These are phyloP conservation scores for Orthosia gracilis DNA, from an alignment of 2,888 invertebrate genomes.

Conservation along the genomic window DNA sequence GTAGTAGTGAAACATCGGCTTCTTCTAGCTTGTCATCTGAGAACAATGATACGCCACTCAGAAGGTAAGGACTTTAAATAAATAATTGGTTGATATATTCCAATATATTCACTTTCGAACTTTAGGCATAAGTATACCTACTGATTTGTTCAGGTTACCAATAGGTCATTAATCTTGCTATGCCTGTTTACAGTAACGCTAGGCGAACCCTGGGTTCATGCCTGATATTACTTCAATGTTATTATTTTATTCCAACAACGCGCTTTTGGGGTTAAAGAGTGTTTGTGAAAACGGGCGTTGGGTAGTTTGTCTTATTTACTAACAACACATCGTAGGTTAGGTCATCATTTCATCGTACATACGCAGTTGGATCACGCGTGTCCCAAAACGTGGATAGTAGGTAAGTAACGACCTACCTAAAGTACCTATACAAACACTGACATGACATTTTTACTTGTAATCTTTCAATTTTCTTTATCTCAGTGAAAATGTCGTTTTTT, in stretches of 20 bases:
- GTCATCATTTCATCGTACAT: background rate
- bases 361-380: background rate
- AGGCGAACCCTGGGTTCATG: too few relatives aligned
- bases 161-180: background rate
- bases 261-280: background rate
- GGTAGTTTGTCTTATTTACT: background rate
- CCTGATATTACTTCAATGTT: too few relatives aligned
- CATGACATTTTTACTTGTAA: background rate
- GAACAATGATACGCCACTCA: conserved; percentile 80
- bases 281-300: too few relatives aligned
- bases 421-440: background rate
- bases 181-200: background rate
- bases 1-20: conserved; percentile 81
- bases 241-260: too few relatives aligned
- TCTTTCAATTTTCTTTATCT: conserved; percentile 1
- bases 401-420: background rate
- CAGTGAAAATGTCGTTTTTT: background rate
- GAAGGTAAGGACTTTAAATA: conserved; percentile 75
- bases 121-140: too few relatives aligned
- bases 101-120: too few relatives aligned
- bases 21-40: conserved; percentile 81
- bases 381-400: background rate
- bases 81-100: background rate
- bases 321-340: too few relatives aligned
- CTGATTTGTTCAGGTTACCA: too few relatives aligned